These are phyloP conservation scores for Phengaris arion DNA, from an alignment of 2,888 invertebrate species.

Conservation along the genomic window DNA sequence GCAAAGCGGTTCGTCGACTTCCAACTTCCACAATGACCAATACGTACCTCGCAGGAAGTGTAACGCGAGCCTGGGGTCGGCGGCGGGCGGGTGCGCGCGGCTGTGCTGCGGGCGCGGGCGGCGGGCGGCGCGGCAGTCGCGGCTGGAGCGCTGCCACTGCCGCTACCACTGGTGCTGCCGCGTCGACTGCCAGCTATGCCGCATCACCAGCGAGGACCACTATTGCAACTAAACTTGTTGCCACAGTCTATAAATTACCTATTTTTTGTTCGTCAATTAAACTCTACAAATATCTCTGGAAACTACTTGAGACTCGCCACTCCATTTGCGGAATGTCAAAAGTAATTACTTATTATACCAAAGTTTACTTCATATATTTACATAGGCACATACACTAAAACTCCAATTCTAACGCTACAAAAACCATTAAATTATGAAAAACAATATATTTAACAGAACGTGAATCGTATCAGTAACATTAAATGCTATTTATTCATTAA, in stretches of 20 bases:
- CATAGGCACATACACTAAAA: neutral
- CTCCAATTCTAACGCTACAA: neutral
- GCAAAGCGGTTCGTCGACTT: neutral
- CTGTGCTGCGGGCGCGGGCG: slow-evolving; percentile 93
- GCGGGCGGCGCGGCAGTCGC: slow-evolving; percentile 82
- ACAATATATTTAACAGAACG: neutral
- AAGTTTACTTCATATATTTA: too few species aligned
- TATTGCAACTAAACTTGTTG: slow-evolving; percentile 81
- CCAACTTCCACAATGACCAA: neutral
- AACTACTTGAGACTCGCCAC: too few species aligned
- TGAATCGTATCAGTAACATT: neutral
- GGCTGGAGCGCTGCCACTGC: slow-evolving; percentile 88
- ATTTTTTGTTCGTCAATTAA: neutral
- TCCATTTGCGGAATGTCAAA: neutral
- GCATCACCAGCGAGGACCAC: slow-evolving; percentile 83
- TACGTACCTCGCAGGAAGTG: slow-evolving; percentile 79
- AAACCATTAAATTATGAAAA: neutral
- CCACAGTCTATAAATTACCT: slow-evolving; percentile 24
- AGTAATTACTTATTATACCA: neutral
- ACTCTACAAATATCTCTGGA: neutral
- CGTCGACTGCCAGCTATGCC: slow-evolving; percentile 91
- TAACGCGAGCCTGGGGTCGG: slow-evolving; percentile 81
- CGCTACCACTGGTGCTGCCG: slow-evolving; percentile 93
- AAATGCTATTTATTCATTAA: neutral
- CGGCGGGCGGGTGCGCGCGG: slow-evolving; percentile 86